Conservation (phyloP, 2,113 vertebrate genomes). For the Anarrhichthys ocellatus region DNA sequence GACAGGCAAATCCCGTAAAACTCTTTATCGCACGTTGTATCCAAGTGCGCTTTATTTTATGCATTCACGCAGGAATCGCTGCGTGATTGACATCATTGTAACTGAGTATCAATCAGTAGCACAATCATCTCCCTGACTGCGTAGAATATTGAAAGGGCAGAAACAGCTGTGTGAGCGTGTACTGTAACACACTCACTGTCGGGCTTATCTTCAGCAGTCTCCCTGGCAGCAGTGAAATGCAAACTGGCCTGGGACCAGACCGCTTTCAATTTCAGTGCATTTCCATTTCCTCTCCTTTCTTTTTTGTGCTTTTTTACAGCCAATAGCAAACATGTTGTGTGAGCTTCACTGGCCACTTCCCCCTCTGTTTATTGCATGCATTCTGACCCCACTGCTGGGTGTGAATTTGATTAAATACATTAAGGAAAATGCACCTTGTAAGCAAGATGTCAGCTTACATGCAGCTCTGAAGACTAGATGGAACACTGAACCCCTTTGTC, state of each 20-base stretch:
- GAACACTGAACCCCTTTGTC: not conserved
- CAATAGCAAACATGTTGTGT: not conserved
- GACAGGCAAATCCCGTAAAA: conserved; percentile 23
- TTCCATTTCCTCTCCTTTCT: not conserved
- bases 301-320: not conserved
- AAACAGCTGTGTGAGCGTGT: conserved; percentile 52
- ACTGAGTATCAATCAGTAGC: conserved; percentile 63
- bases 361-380: not conserved
- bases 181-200: conserved; percentile 22
- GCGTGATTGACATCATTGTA: conserved; percentile 63
- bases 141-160: conserved; percentile 46
- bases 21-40: conserved; percentile 31
- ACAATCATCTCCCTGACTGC: conserved; percentile 60
- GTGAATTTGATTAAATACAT: not conserved
- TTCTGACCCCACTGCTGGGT: not conserved
- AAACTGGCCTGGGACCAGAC: conserved; percentile 13
- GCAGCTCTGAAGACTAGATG: not conserved
- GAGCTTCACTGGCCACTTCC: not conserved
- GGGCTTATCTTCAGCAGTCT: conserved; percentile 20
- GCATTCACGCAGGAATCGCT: conserved; percentile 30
- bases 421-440: not conserved
- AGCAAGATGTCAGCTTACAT: conserved; percentile 4
- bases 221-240: not conserved
- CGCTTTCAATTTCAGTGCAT: conserved; percentile 17
- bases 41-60: conserved; percentile 40